phyloP scores from a whole-genome alignment of 2,888 invertebrate species.

The Eurytoma adleriae region DNA sequence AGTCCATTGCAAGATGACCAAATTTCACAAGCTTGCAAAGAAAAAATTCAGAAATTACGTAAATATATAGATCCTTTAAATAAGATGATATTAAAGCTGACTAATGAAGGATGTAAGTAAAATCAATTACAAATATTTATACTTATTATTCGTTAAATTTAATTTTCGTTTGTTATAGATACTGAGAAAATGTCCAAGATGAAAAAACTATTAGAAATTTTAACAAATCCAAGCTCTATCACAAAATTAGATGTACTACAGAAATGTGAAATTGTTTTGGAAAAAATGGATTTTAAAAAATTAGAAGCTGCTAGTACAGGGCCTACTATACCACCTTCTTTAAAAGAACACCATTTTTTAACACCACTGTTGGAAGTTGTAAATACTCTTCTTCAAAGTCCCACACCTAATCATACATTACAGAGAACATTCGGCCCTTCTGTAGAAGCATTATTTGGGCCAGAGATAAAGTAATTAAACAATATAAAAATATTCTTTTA shows the following conservation, averaged over 20 bases:
- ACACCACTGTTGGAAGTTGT: conserved; percentile 93
- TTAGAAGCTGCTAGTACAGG: conserved; percentile 82
- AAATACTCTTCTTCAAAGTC: conserved; percentile 85
- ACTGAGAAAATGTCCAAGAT: conserved; percentile 94
- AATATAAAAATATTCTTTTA: not conserved
- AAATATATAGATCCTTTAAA: conserved; percentile 95
- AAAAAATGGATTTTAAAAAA: conserved; percentile 85
- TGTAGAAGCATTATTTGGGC: conserved; percentile 91
- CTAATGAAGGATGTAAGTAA: conserved; percentile 81
- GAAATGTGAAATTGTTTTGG: conserved; percentile 95
- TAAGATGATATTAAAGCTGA: conserved; percentile 92
- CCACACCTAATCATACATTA: conserved; percentile 93
- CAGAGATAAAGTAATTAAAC: conserved; percentile 85
- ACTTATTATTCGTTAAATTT: not conserved
- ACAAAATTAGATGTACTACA: conserved; percentile 89
- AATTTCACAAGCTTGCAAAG: conserved; percentile 94
- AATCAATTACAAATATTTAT: not conserved
- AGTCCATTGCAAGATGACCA: conserved; percentile 80
- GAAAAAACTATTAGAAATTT: conserved; percentile 94
- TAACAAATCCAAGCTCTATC: conserved; percentile 86
- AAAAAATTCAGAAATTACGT: conserved; percentile 94
- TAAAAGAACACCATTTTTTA: conserved; percentile 86
- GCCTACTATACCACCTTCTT: conserved; percentile 76
- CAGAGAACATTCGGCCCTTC: conserved; percentile 95
- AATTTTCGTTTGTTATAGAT: conserved; percentile 78